Evolutionary conservation across 2,888 invertebrate genomes (phyloP), one percentile per base, ranked within the genome.

Genomic region (Lepidochrysops patricia): DNA sequence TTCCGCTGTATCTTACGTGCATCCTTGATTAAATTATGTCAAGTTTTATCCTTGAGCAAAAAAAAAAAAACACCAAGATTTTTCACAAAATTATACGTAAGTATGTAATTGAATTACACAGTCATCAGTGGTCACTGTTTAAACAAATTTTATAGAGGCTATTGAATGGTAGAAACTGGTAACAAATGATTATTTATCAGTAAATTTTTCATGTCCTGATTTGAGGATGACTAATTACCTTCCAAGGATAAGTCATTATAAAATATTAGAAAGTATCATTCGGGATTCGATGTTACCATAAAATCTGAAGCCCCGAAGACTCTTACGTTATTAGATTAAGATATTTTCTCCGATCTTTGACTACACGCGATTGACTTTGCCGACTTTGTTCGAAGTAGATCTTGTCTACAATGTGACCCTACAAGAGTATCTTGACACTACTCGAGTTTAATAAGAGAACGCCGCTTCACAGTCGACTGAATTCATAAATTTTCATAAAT

Each of bases 381-480:
- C 64, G 58, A 43, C 62, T 69, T 72, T 70, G 71, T 72, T 67
- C 71, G 71, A 74, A 73, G 70, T 72, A 77, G 76, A 77, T 80
- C 76, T 80, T 77, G 71, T 77, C 75, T 68, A 67, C 72, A 76
- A 77, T 72, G 79, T 78, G 82, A 84, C 81, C 79, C 64, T 77
- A 66, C 71, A 73, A 86, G 84, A 68, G 72, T 63, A 67, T 68
- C 86, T 86, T 82, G 84, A 82, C 80, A 79, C 78, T 68, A 69
- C 83, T 84, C 67, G 72, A 80, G 73, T 71, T 81, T 84, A 84
- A 84, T 82, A 86, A 86, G 82, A 73, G 74, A 75, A 76, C 74
- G 75, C 75, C 76, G 76, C 79, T 82, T 80, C 68, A 67, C 74
- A 72, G 74, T 70, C 66, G 64, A 65, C 75, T 70, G 68, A 63